Evolutionary conservation across 2,888 invertebrate species (phyloP).

Genomic region (Camptogramma bilineatum): DNA sequence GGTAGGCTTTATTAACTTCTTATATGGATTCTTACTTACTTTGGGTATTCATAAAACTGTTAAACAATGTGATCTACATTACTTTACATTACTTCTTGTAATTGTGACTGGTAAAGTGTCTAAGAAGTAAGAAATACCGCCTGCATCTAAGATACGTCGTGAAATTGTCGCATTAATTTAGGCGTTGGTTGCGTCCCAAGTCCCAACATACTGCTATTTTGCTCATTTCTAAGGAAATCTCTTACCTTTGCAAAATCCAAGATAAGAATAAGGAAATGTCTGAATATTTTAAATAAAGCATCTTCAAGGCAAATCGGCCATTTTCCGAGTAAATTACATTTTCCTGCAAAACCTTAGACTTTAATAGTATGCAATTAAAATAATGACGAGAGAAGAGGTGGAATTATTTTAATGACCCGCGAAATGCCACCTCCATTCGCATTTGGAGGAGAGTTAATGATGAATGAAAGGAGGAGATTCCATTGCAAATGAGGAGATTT

Average conservation of each 20-base stretch:
- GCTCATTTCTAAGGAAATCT: background rate
- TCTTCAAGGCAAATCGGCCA: constrained; percentile 30
- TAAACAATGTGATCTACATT: constrained; percentile 1
- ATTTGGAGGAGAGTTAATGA: constrained; percentile 7
- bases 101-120: too few relatives aligned
- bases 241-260: constrained; percentile 2
- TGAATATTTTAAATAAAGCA: constrained; percentile 6
- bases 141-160: too few relatives aligned
- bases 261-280: constrained; percentile 18
- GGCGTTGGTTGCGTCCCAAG: too few relatives aligned
- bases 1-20: constrained; percentile 27
- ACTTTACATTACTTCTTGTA: background rate
- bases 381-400: constrained; percentile 41
- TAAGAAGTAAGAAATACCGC: too few relatives aligned
- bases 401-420: constrained; percentile 46
- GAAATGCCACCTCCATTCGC: constrained; percentile 31
- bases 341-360: constrained; percentile 42
- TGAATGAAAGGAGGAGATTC: background rate
- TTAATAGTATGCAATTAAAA: constrained; percentile 53
- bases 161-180: too few relatives aligned
- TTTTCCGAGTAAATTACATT: constrained; percentile 39
- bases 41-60: constrained; percentile 16
- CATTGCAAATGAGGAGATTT: too few relatives aligned
- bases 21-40: constrained; percentile 23
- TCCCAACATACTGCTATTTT: too few relatives aligned